Percentiles rank a stretch among this genome's conserved stretches.
Evolutionary conservation across 2,888 invertebrate species (phyloP).

Genomic region (Aethes cnicana): DNA sequence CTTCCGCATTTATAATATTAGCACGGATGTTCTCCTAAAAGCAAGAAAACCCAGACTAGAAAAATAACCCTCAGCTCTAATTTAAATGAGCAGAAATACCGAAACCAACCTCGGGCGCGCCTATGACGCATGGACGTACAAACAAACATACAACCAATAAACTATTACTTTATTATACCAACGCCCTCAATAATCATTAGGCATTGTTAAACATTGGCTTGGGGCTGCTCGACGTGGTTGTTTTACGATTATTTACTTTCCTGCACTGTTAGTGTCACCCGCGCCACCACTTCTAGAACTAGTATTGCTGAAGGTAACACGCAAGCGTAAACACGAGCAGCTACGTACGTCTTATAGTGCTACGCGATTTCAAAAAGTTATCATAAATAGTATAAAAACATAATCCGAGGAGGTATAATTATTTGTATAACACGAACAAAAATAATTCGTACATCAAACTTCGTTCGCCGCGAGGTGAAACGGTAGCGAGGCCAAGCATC

Average conservation of each 20-base stretch:
- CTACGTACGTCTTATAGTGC: too few species aligned
- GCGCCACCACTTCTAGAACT: too few species aligned
- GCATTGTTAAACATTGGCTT: conserved; percentile 50
- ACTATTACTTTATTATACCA: conserved; percentile 74
- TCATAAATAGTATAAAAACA: too few species aligned
- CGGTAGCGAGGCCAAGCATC: conserved; percentile 13
- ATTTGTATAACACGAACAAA: too few species aligned
- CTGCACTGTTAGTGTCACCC: too few species aligned
- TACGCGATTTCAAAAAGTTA: too few species aligned
- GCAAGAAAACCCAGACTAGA: background rate
- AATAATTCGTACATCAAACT: background rate
- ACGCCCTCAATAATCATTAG: conserved; percentile 69
- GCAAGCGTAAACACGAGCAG: too few species aligned
- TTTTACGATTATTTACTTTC: conserved; percentile 59
- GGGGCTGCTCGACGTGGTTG: conserved; percentile 36
- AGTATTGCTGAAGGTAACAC: too few species aligned
- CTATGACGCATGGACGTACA: conserved; percentile 66
- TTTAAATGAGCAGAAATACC: conserved; percentile 31
- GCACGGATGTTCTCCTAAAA: too few species aligned
- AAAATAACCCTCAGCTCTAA: conserved; percentile 8
- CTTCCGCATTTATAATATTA: too few species aligned
- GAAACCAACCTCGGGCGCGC: conserved; percentile 50
- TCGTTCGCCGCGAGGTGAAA: conserved; percentile 4
- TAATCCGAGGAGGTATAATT: too few species aligned
- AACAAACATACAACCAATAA: conserved; percentile 69